These are phyloP conservation scores for Elaphurus davidianus DNA, from an alignment of 2,113 vertebrate species.

Conservation along the genomic window DNA sequence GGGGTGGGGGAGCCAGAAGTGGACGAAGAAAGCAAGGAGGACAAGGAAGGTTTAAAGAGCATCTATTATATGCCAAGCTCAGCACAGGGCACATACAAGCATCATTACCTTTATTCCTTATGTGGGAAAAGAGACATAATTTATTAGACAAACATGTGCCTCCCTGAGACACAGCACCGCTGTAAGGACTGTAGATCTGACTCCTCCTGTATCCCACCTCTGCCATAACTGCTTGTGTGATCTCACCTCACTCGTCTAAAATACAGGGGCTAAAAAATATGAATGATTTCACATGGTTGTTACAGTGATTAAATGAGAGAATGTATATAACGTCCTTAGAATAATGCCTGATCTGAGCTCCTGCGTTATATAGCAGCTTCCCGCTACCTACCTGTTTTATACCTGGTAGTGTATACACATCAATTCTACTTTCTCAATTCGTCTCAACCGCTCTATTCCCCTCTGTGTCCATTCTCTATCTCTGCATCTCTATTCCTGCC, in stretches of 20 bases:
- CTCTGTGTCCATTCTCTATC: background rate
- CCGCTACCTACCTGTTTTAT: background rate
- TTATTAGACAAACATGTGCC: rapidly evolving
- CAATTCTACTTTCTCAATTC: background rate
- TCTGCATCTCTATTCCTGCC: background rate
- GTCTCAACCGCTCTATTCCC: background rate
- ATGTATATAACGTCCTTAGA: background rate
- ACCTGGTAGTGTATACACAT: background rate
- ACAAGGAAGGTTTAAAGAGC: background rate
- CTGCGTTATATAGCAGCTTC: background rate
- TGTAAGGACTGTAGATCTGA: too few species aligned
- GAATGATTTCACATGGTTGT: background rate
- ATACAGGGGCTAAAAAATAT: background rate
- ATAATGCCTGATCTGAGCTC: background rate
- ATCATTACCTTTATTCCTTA: background rate
- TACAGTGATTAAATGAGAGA: background rate
- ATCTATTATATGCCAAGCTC: background rate
- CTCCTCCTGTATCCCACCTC: background rate
- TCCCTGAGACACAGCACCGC: background rate
- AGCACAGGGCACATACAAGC: background rate
- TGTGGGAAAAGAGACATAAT: rapidly evolving
- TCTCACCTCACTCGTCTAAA: background rate
- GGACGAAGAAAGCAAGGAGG: background rate
- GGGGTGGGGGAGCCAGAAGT: background rate
- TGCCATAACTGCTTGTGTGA: background rate